Base-by-base conservation (phyloP, 2,888 invertebrate species). In the Leucania comma region DNA sequence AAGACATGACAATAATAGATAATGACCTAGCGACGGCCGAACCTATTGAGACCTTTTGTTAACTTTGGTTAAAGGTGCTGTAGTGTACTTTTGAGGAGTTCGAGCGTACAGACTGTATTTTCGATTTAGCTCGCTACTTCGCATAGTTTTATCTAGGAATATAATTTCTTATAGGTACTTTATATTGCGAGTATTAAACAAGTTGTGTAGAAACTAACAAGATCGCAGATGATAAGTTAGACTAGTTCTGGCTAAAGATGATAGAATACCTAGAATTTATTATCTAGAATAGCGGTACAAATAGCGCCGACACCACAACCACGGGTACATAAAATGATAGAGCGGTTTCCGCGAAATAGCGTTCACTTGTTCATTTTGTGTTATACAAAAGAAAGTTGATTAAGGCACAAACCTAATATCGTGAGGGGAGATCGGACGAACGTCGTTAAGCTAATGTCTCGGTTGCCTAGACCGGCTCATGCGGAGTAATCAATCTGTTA, bases 401-500 rank as follows among this genome's bases (percentile, higher is more conserved):
- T 81, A 83, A 68, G 74, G 69, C 64, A 50, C 56, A 67, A 68
- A 74, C 74, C 63, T 81, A 75, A 80, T 80, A 75, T 72, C 42
- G 69, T 60, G 67, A 75, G 74, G 60, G 71, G 76, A 63, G 66
- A 74, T 77, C 67, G 69, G 71, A 53, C 75, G 50, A 72, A 62
- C 75, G 75, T 83, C 85, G 84, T 83, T 82, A 82, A 85, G 84
- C 78, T 77, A 75, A 81, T 81, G 73, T 68, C 80, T 83, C 77
- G 79, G 82, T 77, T 78, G 78, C 80, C 79, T 86, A 78, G 81
- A 75, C 76, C 67, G 70, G 70, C 71, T 80, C 70, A 74, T 80
- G 80, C 79, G 80, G 75, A 77, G 76, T 85, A 80, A 89, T 88
- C 83, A 88, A 89, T 90, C 87, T 84, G 85, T 83, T 81, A 86